Evolutionary conservation across 2,797 vertebrate species (phyloP), one percentile per base, ranked within the genome.

Genomic region (Buceros bicornis): DNA sequence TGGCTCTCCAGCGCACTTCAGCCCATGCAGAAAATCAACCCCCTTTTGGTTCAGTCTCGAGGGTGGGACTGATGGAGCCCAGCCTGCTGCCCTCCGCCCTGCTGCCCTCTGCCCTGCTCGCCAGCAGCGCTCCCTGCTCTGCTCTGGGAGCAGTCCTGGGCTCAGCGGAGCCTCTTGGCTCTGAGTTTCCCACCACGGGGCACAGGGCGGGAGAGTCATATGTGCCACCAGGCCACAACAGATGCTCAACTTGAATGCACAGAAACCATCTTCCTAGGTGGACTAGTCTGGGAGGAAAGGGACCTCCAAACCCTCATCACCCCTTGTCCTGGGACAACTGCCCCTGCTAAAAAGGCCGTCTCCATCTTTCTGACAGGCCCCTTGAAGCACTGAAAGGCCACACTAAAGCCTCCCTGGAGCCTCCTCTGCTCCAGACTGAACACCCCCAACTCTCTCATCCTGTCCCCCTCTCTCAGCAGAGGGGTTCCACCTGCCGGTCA

Each of bases 31-130:
- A 42, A 40, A 37, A 73, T 37, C 17, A 66, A 48, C 87, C 60
- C 3, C 1, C 1, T 62, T 35, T 28, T 13, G 24, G 40, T 37
- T 58, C 29, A 31, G 42, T 5, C 26, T 56, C 8, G 1, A 6
- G 29, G 0, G 4, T 0, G 1, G 54, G 54, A 72, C 16, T 0
- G 5, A 29, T 1, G 25, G 45, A 48, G 3, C 31, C 24, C 28
- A 8, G 45, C 33, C 18, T 2, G 24, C 26, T 15, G 80, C 37
- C 33, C 35, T 18, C 25, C 26, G 6, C 11, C 20, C 31, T 9
- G 31, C 73, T 15, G 80, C 37, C 33, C 35, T 18, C 25, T 22
- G 6, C 11, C 20, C 31, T 9, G 31, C 73, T 8, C 18, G 2
- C 28, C 35, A 18, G 9, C 29, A 77, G 78, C 56, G 6, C 14